A percentile compares a stretch with the other conserved stretches of the same genome.
phyloP scores from a whole-genome alignment of 1,140 invertebrate species.

The Aphaenogaster ashmeadi region DNA sequence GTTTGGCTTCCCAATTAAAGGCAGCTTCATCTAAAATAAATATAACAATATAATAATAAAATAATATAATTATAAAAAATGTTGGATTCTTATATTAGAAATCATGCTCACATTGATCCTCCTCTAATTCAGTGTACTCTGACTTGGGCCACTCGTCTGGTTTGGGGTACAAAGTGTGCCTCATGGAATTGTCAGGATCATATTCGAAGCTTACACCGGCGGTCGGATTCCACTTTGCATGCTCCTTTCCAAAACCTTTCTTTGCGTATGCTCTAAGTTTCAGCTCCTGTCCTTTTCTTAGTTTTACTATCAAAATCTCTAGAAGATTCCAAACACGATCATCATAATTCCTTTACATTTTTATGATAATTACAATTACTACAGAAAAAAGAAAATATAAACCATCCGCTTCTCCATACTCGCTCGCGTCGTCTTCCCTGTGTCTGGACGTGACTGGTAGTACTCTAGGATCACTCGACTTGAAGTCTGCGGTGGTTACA shows the following conservation, averaged over 20 bases:
- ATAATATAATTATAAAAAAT: background rate
- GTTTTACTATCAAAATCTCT: constrained; percentile 99
- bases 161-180: constrained; percentile 98
- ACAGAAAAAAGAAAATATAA: constrained; percentile 76
- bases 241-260: constrained; percentile 99
- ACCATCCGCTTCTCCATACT: constrained; percentile 97
- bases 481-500: constrained; percentile 99
- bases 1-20: constrained; percentile 97
- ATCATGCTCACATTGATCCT: constrained; percentile 93
- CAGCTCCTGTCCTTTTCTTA: constrained; percentile 98
- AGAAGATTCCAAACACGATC: constrained; percentile 62
- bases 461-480: constrained; percentile 96
- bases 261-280: constrained; percentile 98
- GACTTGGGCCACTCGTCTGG: constrained; percentile 99
- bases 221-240: constrained; percentile 99
- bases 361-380: background rate
- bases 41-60: constrained; percentile 7
- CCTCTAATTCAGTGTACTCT: constrained; percentile 97
- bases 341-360: constrained; percentile 4
- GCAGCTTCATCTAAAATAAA: constrained; percentile 93
- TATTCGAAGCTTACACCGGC: constrained; percentile 99
- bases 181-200: constrained; percentile 99
- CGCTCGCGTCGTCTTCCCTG: constrained; percentile 95
- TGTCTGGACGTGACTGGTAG: constrained; percentile 97
- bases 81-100: background rate